These are phyloP conservation scores for Rugalucina vietnamica DNA, from an alignment of 2,888 invertebrate genomes.

Conservation along the genomic window DNA sequence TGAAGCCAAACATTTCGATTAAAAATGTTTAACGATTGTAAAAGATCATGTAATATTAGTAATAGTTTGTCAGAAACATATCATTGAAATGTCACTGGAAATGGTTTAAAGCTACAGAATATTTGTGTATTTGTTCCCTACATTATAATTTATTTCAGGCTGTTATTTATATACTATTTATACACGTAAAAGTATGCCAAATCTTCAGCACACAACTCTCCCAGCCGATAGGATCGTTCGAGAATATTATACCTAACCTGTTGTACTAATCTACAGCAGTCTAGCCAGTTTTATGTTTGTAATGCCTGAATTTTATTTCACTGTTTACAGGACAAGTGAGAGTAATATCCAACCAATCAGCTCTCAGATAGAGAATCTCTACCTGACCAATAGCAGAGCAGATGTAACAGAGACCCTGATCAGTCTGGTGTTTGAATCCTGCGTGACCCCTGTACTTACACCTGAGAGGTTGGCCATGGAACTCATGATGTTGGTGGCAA, in stretches of 20 bases:
- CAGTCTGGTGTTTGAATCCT: slow-evolving; percentile 89
- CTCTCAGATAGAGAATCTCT: slow-evolving; percentile 91
- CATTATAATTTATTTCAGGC: too few relatives aligned
- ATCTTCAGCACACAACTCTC: too few relatives aligned
- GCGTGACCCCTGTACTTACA: slow-evolving; percentile 86
- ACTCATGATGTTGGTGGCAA: slow-evolving; percentile 91
- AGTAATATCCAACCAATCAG: slow-evolving; percentile 94
- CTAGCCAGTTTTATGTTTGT: too few relatives aligned
- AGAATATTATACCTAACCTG: too few relatives aligned
- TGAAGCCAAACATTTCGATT: too few relatives aligned
- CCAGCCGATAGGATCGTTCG: too few relatives aligned
- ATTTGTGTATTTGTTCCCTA: too few relatives aligned
- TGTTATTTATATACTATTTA: too few relatives aligned
- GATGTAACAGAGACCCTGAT: slow-evolving; percentile 89
- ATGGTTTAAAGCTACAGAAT: background rate
- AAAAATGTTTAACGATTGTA: background rate
- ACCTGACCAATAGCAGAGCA: slow-evolving; percentile 85
- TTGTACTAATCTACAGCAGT: too few relatives aligned
- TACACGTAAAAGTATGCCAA: too few relatives aligned
- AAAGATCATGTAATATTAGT: background rate
- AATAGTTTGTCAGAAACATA: background rate
- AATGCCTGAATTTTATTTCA: too few relatives aligned
- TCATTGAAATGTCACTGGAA: background rate
- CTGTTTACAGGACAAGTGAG: slow-evolving; percentile 86
- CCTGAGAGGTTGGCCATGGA: slow-evolving; percentile 89